These are phyloP conservation scores for Orthosia cruda DNA, from an alignment of 2,888 invertebrate genomes.

Conservation along the genomic window DNA sequence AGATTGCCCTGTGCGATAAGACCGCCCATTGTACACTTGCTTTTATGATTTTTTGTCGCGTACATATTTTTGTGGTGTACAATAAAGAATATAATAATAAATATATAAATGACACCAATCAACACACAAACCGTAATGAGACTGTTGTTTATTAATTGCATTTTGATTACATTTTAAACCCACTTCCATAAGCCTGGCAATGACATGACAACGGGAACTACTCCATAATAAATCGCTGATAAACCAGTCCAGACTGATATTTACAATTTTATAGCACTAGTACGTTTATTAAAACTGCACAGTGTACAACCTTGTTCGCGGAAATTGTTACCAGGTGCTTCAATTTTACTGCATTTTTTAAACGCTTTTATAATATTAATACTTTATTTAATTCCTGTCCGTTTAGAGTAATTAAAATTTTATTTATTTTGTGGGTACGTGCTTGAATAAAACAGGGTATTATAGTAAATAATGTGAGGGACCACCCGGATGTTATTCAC, in stretches of 20 bases:
- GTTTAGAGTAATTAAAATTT: constrained; percentile 28
- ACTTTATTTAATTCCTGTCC: not conserved
- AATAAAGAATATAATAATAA: too few species aligned
- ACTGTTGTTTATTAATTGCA: too few species aligned
- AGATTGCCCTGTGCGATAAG: too few species aligned
- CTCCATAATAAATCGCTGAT: not conserved
- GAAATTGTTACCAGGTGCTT: constrained; percentile 14
- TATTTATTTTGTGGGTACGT: constrained; percentile 2
- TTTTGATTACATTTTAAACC: too few species aligned
- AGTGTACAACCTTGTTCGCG: too few species aligned
- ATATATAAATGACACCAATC: too few species aligned
- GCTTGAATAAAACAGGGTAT: constrained; percentile 6
- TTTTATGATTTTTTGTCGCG: too few species aligned
- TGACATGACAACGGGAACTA: not conserved
- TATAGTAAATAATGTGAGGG: not conserved
- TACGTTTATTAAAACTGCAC: not conserved
- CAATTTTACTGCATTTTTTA: constrained; percentile 9
- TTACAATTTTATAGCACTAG: constrained; percentile 11
- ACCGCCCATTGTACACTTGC: too few species aligned
- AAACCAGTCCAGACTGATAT: constrained; percentile 15
- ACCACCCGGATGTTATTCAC: constrained; percentile 9
- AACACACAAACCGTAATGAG: too few species aligned
- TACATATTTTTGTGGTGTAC: too few species aligned
- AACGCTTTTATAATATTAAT: constrained; percentile 4
- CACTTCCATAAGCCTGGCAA: not conserved